A percentile compares a stretch with the other conserved stretches of the same genome.
Evolutionary conservation across 1,140 invertebrate species (phyloP).

Genomic region (Diabrotica virgifera): DNA sequence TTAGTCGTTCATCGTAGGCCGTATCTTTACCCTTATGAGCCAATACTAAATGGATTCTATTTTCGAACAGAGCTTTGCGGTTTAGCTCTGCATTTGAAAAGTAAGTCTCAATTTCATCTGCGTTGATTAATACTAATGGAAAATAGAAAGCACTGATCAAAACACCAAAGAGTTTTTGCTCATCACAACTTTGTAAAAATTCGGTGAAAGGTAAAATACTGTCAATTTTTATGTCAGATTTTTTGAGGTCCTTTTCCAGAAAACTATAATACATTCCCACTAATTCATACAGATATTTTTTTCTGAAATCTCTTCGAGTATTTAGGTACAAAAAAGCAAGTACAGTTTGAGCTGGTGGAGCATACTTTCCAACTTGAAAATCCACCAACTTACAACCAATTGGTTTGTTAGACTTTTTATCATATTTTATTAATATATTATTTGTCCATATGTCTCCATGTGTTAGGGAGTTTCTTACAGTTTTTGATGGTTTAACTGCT

Average conservation of each 20-base stretch:
- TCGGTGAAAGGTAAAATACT: conserved; percentile 29
- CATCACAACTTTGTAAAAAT: conserved; percentile 34
- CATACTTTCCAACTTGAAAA: conserved; percentile 49
- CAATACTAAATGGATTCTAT: conserved; percentile 22
- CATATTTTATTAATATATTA: conserved; percentile 49
- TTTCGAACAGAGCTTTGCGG: conserved; percentile 24
- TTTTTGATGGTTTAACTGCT: conserved; percentile 28
- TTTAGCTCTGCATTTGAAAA: conserved; percentile 24
- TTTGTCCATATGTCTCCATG: conserved; percentile 51
- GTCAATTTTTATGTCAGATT: conserved; percentile 22
- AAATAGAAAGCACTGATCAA: conserved; percentile 34
- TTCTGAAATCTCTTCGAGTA: conserved; percentile 44
- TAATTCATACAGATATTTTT: conserved; percentile 29
- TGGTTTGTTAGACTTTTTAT: conserved; percentile 35
- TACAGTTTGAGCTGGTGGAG: conserved; percentile 50
- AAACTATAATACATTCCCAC: conserved; percentile 33
- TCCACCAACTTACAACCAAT: conserved; percentile 48
- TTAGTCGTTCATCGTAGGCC: too few relatives aligned
- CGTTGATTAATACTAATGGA: conserved; percentile 30
- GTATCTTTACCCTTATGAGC: too few relatives aligned
- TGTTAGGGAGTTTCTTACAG: conserved; percentile 42
- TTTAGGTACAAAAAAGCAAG: conserved; percentile 48
- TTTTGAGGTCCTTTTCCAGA: conserved; percentile 28
- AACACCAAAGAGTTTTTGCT: conserved; percentile 36
- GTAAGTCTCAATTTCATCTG: conserved; percentile 24